phyloP scores from a whole-genome alignment of 37 sponge, comb jelly and placozoan species.

The Sycon ciliatum region DNA sequence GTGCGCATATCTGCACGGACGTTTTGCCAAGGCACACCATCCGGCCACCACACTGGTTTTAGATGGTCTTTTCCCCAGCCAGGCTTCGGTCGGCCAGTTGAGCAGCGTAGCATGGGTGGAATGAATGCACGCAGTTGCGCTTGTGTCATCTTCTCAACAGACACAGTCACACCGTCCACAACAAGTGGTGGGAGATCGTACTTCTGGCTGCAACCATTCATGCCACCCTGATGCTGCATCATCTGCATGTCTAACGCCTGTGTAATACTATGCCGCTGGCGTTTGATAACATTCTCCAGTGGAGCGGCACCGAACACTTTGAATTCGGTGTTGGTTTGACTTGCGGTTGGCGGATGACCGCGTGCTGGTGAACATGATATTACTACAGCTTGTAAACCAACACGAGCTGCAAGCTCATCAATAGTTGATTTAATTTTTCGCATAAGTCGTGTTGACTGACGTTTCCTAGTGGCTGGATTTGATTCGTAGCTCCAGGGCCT shows the following conservation, averaged over 20 bases:
- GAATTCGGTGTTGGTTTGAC: too few relatives aligned
- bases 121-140: conserved; percentile 83
- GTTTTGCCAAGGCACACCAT: conserved; percentile 75
- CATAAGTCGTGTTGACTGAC: conserved; percentile 66
- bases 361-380: conserved; percentile 41
- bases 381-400: conserved; percentile 75
- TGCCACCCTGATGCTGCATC: neutral
- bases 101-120: conserved; percentile 66
- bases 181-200: conserved; percentile 79
- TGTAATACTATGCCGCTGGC: conserved; percentile 48
- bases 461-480: conserved; percentile 73
- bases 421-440: conserved; percentile 58
- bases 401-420: conserved; percentile 71
- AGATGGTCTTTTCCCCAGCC: conserved; percentile 83
- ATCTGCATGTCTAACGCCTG: neutral
- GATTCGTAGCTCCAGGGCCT: too few relatives aligned
- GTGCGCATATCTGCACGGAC: conserved; percentile 65
- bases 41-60: conserved; percentile 87
- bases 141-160: conserved; percentile 82
- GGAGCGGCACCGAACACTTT: conserved; percentile 72
- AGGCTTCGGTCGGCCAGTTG: conserved; percentile 76
- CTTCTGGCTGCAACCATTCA: neutral
- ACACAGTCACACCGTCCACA: conserved; percentile 79
- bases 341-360: conserved; percentile 8
- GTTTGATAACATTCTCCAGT: conserved; percentile 34